A percentile compares a stretch with the other conserved stretches of the same genome.
Evolutionary conservation across 2,113 vertebrate genomes (phyloP).

Genomic region (Prochilodus magdalenae): DNA sequence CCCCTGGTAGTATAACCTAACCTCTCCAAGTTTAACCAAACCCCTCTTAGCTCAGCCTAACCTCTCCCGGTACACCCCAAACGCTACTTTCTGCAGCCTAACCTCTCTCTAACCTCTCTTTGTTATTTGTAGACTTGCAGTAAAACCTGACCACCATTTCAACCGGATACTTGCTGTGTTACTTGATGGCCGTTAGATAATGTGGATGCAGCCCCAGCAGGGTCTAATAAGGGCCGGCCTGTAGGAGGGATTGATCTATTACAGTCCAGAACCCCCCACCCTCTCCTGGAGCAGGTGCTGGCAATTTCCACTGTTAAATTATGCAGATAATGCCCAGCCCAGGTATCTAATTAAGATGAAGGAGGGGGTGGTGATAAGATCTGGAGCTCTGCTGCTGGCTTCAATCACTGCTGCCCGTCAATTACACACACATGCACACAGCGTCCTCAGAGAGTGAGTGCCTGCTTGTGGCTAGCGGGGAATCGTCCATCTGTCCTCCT

Average conservation of each 20-base stretch:
- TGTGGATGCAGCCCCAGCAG: conserved; percentile 14
- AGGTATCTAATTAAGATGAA: conserved; percentile 67
- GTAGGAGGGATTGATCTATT: conserved; percentile 16
- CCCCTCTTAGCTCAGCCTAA: no score
- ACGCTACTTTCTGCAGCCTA: no score
- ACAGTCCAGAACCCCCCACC: background rate
- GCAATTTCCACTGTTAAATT: conserved; percentile 63
- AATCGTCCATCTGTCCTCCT: conserved; percentile 43
- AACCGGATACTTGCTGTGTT: background rate
- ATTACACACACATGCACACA: background rate
- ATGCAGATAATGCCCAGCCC: conserved; percentile 61
- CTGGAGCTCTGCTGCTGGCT: conserved; percentile 48
- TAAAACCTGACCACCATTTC: background rate
- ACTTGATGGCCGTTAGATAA: background rate
- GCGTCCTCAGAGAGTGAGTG: conserved; percentile 24
- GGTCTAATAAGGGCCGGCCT: conserved; percentile 31
- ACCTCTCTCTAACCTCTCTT: no score
- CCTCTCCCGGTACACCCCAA: no score
- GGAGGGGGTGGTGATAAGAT: conserved; percentile 56
- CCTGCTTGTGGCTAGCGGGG: conserved; percentile 27
- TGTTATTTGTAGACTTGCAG: background rate
- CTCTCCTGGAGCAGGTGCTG: conserved; percentile 50
- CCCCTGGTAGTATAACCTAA: no score
- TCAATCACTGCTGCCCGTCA: conserved; percentile 47
- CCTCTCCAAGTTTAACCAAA: no score